Evolutionary conservation across 2,888 invertebrate genomes (phyloP), one percentile per base, ranked within the genome.

Genomic region (Pomacea canaliculata): DNA sequence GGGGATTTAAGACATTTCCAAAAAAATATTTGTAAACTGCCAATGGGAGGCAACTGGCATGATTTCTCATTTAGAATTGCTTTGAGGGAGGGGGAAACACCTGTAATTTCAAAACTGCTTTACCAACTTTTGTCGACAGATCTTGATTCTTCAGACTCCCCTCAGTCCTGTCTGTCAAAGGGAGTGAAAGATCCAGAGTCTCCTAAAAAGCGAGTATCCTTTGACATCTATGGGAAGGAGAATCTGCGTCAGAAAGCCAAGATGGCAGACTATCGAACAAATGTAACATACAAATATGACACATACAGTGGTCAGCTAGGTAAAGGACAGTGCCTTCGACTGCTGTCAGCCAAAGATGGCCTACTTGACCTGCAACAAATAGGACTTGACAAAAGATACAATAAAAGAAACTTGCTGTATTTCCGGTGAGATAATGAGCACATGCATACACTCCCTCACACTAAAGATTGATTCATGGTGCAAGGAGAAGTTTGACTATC

Each of bases 131-230:
- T 56, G 51, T 56, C 51, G 8, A 74, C 80, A 85, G 84, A 85
- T 72, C 77, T 81, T 12, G 79, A 63, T 62, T 27, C 62, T 63
- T 46, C 71, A 10, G 74, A 72, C 23, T 65, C 70, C 18, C 77
- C 83, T n/a, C 80, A 83, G 5, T 84, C 88, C 9, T 87, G 87
- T 78, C 73, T 88, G 19, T 83, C 84, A 10, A 85, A 84, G 77
- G 83, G 80, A 23, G 83, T 80, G n/a, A 82, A 81, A 67, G 86
- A 85, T 27, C 78, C 80, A 37, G 86, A 87, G 37, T 84, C 87
- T 59, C 87, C 87, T 19, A 88, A 88, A 79, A 88, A 88, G 77
- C 84, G 85, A 74, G 88, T 88, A 16, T 84, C 86, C 12, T 88
- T 88, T 79, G 85, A 87, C 66, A 83, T 85, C 82, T 85, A 85